Evolutionary conservation across 92 coral and sea anemone species (phyloP), one percentile per base, ranked within the genome.

Genomic region (Palythoa grandis): DNA sequence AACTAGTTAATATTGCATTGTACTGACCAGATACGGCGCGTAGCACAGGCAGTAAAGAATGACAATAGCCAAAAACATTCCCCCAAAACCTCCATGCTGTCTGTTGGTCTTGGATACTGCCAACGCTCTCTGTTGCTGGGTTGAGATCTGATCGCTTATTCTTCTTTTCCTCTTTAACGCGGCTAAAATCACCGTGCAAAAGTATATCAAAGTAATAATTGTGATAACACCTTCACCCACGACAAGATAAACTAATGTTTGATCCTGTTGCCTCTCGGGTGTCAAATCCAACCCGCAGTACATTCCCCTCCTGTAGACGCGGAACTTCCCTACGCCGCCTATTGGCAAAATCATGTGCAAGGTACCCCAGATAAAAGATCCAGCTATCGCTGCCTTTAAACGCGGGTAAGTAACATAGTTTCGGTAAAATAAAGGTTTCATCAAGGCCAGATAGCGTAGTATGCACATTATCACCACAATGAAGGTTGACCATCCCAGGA

Each of bases 11-110:
- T 60, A 60, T 16, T 60, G 22, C 61, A 7, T n/a, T n/a, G 16
- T 40, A 93, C 98, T 96, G 54, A 96, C 98, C 93, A 96, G 76
- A 91, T 92, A 96, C 16, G 98, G 98, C 1, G 90, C 91, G 71
- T 85, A 94, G 76, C 98, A 96, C 23, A 84, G 52, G 76, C 96
- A 96, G 84, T 90, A 96, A 16, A 96, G 69, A 25, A 86, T 66
- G 5, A 95, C 98, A 40, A 96, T 94, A 37, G 91, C 93, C 19
- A 91, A 73, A 5, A 95, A 92, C 87, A 96, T 82, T 43, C 90
- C 87, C 23, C 98, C 98, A 74, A 94, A 96, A 2, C 92, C 95
- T 47, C 88, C 96, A 29, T 92, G 96, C 56, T 93, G 91, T 19
- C 70, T 86, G 70, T 83, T 92, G 7, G 89, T 84, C 23, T 37